Evolutionary conservation across 2,113 vertebrate species (phyloP).

Genomic region (Phalacrocorax carbo): DNA sequence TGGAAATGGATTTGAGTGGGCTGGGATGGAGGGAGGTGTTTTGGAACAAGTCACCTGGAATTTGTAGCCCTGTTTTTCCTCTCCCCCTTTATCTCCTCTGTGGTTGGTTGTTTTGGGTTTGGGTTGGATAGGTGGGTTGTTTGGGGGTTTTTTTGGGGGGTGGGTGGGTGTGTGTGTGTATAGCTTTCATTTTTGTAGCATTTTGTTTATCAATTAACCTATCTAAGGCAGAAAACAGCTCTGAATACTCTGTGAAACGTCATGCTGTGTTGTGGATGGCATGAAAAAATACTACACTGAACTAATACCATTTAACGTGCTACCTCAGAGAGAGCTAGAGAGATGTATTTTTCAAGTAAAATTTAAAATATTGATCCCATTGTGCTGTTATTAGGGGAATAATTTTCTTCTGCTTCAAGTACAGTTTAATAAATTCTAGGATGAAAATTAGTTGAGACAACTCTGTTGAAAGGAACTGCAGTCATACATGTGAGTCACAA

Average conservation of each 20-base stretch:
- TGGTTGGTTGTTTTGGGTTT: background rate
- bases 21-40: background rate
- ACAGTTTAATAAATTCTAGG: background rate
- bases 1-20: slow-evolving; percentile 51
- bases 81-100: background rate
- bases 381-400: background rate
- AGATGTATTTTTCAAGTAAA: background rate
- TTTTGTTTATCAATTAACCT: background rate
- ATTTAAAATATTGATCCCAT: background rate
- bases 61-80: background rate
- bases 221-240: background rate
- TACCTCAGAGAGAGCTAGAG: background rate
- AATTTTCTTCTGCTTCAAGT: background rate
- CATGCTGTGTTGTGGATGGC: background rate
- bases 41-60: slow-evolving; percentile 33
- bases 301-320: background rate
- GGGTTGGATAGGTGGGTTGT: no score
- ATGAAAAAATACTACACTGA: background rate
- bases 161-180: background rate
- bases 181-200: background rate
- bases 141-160: background rate
- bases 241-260: background rate
- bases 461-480: background rate
- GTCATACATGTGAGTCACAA: background rate
- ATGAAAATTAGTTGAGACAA: background rate